These are phyloP conservation scores for Drosophila parthenogenetica DNA, from an alignment of 2,888 invertebrate species.

Conservation along the genomic window DNA sequence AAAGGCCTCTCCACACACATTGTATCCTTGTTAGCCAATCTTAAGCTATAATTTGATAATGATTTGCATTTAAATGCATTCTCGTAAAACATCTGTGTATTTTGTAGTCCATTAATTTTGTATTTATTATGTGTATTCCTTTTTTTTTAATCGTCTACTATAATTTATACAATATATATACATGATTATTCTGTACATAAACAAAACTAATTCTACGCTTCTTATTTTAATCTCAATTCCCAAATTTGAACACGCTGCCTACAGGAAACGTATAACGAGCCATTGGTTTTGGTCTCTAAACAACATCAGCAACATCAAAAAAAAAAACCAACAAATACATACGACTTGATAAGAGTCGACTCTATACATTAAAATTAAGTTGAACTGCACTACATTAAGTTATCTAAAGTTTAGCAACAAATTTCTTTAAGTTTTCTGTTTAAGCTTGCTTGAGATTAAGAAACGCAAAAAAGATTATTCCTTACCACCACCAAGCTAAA, in stretches of 20 bases:
- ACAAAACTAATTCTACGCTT: slow-evolving; percentile 30
- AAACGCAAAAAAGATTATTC: not conserved
- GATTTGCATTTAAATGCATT: slow-evolving; percentile 54
- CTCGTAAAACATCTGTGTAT: slow-evolving; percentile 33
- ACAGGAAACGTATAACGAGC: slow-evolving; percentile 83
- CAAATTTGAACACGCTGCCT: slow-evolving; percentile 25
- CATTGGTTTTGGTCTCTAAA: slow-evolving; percentile 74
- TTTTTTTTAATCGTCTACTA: slow-evolving; percentile 35
- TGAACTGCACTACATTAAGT: slow-evolving; percentile 19
- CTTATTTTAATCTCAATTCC: slow-evolving; percentile 29
- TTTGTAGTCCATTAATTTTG: slow-evolving; percentile 43
- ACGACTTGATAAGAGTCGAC: slow-evolving; percentile 17
- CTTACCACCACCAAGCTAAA: slow-evolving; percentile 5
- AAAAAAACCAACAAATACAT: slow-evolving; percentile 32
- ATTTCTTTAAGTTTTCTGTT: slow-evolving; percentile 19
- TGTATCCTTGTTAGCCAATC: slow-evolving; percentile 64
- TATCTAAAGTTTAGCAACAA: slow-evolving; percentile 27
- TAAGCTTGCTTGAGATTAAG: slow-evolving; percentile 6
- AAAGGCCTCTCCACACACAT: slow-evolving; percentile 24
- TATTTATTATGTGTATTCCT: slow-evolving; percentile 52
- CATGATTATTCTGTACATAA: slow-evolving; percentile 46
- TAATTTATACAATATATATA: slow-evolving; percentile 44
- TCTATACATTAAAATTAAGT: slow-evolving; percentile 19
- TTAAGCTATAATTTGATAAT: slow-evolving; percentile 57
- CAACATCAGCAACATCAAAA: slow-evolving; percentile 30